Percentiles rank a stretch among this genome's conserved stretches.
Conservation (phyloP, 2,888 invertebrate genomes). For the Microplitis deprimator region DNA sequence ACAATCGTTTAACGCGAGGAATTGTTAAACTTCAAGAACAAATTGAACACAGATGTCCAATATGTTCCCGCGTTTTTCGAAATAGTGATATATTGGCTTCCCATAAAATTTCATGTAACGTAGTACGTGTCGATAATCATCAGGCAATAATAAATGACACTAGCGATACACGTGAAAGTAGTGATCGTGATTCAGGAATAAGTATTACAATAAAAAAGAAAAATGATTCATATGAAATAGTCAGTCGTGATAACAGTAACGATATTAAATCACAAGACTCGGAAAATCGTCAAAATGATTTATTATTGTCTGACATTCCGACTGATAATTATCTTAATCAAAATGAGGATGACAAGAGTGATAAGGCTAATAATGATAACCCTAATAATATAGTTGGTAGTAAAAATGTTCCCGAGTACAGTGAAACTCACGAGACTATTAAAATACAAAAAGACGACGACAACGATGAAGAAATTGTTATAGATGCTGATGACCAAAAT, state of each 20-base stretch:
- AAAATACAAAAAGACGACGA: constrained; percentile 51
- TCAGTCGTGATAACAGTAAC: constrained; percentile 56
- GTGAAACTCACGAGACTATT: constrained; percentile 19
- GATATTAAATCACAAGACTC: constrained; percentile 51
- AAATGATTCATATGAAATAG: constrained; percentile 67
- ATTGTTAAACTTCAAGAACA: constrained; percentile 23
- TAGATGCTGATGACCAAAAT: constrained; percentile 42
- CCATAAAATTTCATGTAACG: constrained; percentile 58
- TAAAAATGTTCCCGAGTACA: constrained; percentile 35
- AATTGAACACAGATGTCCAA: constrained; percentile 30
- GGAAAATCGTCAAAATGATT: constrained; percentile 45
- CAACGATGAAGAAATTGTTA: constrained; percentile 60
- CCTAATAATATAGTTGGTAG: not conserved
- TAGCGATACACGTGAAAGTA: constrained; percentile 51
- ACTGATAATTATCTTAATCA: constrained; percentile 20
- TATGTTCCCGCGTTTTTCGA: constrained; percentile 60
- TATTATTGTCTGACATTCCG: constrained; percentile 47
- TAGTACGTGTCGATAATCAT: not conserved
- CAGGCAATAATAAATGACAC: not conserved
- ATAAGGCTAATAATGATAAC: too few relatives aligned
- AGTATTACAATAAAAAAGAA: constrained; percentile 68
- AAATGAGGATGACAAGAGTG: not conserved
- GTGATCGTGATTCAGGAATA: constrained; percentile 63
- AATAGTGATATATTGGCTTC: constrained; percentile 57
- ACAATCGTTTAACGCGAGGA: constrained; percentile 30